phyloP scores from a whole-genome alignment of 2,797 vertebrate genomes.

The Periparus ater region DNA sequence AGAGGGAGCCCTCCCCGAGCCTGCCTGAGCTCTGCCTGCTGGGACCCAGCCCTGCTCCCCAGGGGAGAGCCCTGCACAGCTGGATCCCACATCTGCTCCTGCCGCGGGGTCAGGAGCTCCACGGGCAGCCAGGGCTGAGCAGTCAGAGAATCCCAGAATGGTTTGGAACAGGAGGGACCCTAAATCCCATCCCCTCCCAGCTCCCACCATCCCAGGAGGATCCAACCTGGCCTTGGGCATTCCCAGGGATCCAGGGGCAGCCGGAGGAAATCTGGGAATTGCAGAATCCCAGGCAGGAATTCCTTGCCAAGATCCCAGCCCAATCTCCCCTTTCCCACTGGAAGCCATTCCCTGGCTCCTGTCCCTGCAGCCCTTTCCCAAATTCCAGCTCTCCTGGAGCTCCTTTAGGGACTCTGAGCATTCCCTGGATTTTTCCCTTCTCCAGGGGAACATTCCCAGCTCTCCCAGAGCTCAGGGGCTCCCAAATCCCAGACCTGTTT shows the following conservation, averaged over 20 bases:
- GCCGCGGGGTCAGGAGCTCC: neutral
- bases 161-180: neutral
- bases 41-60: neutral
- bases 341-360: neutral
- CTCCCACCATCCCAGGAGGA: accelerated
- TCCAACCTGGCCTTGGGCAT: neutral
- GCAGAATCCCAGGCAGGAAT: neutral
- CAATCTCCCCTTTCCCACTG: neutral
- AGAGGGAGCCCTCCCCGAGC: neutral
- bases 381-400: neutral
- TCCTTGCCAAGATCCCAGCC: neutral
- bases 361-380: neutral
- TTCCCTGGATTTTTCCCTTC: accelerated
- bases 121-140: neutral
- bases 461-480: too few species aligned
- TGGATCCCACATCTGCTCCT: neutral
- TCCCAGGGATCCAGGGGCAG: neutral
- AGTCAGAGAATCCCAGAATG: too few species aligned
- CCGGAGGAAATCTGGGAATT: neutral
- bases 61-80: neutral
- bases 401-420: neutral
- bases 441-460: neutral
- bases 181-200: accelerated
- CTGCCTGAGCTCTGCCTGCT: neutral
- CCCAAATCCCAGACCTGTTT: too few species aligned